phyloP scores from a whole-genome alignment of 2,888 invertebrate genomes.

The Chironomus riparius region DNA sequence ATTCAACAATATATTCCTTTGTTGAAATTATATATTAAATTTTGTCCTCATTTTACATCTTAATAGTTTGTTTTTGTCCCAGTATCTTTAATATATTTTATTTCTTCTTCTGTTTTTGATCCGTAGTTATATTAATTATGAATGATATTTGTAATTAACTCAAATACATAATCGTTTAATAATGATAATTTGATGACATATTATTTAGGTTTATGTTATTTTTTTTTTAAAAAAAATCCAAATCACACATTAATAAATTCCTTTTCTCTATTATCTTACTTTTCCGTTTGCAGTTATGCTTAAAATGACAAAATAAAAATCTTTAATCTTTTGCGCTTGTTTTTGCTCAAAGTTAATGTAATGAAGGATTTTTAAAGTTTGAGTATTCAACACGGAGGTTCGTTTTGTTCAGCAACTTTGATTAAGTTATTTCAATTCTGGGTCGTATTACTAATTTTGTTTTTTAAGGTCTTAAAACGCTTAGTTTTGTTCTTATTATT shows the following conservation, averaged over 20 bases:
- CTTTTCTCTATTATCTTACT: background rate
- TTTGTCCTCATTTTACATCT: no score
- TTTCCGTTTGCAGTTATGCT: background rate
- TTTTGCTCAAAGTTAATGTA: background rate
- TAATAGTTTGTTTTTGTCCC: background rate
- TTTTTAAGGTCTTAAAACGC: no score
- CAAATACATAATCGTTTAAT: background rate
- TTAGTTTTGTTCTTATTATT: no score
- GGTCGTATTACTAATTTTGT: no score
- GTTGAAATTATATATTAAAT: no score
- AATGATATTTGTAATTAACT: no score
- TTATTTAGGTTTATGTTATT: background rate
- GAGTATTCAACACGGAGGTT: no score
- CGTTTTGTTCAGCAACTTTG: no score
- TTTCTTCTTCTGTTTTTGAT: background rate
- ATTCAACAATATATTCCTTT: background rate
- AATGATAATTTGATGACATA: background rate
- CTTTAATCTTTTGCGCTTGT: background rate
- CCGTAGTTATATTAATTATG: no score
- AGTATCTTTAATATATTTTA: background rate
- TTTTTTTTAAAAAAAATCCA: background rate
- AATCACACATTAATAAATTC: slow-evolving; percentile 4
- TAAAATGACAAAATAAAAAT: background rate
- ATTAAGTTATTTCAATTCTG: no score
- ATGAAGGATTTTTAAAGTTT: no score